Conservation (phyloP, 1,140 invertebrate genomes). For the Procambarus virginalis region DNA sequence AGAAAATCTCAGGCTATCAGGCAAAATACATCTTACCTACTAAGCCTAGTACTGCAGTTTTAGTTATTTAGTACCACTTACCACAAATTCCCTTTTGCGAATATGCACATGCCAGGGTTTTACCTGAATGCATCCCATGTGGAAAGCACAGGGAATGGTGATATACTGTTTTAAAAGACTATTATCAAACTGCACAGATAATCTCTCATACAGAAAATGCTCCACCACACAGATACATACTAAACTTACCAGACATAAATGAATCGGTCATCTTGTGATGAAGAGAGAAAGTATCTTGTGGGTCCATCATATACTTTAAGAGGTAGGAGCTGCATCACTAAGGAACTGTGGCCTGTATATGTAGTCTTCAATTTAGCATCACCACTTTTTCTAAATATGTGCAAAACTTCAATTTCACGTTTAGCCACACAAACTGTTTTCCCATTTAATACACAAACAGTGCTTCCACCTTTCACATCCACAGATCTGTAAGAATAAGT, state of each 20-base stretch:
- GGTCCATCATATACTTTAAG: background rate
- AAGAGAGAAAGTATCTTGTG: conserved; percentile 34
- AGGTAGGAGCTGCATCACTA: conserved; percentile 25
- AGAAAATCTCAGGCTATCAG: too few species aligned
- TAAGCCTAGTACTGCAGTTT: too few species aligned
- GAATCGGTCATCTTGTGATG: conserved; percentile 49
- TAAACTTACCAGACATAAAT: conserved; percentile 55
- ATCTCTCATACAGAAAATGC: too few species aligned
- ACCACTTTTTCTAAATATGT: background rate
- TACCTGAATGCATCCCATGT: too few species aligned
- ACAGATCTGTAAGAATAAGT: conserved; percentile 7
- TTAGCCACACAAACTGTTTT: conserved; percentile 10
- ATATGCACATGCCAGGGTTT: too few species aligned
- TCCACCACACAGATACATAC: too few species aligned
- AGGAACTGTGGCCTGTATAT: conserved; percentile 48
- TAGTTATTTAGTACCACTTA: too few species aligned
- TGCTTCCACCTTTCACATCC: conserved; percentile 16
- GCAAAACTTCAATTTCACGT: conserved; percentile 15
- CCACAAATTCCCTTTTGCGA: too few species aligned
- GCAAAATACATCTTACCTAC: too few species aligned
- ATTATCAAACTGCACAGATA: background rate
- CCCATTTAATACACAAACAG: background rate
- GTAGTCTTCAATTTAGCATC: conserved; percentile 10
- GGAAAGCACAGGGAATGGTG: too few species aligned
- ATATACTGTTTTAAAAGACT: background rate